Evolutionary conservation across 1,140 invertebrate genomes (phyloP).

Genomic region (Aphaenogaster rudis): DNA sequence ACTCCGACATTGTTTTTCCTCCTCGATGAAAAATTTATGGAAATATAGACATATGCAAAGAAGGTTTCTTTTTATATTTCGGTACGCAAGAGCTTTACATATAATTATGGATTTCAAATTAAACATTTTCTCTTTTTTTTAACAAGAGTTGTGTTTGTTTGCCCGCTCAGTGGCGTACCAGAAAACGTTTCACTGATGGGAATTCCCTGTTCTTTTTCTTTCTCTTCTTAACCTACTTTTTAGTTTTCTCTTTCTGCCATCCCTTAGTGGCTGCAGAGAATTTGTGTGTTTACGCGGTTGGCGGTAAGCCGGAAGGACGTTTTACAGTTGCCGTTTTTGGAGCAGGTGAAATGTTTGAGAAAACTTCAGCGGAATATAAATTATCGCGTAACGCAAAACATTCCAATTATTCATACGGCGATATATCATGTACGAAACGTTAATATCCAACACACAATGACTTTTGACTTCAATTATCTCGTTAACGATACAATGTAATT

Average conservation of each 20-base stretch:
- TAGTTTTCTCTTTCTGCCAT: constrained; percentile 20
- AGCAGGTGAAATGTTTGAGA: constrained; percentile 17
- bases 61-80: neutral
- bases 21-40: neutral
- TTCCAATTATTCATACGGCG: neutral
- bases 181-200: constrained; percentile 9
- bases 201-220: constrained; percentile 25
- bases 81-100: neutral
- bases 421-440: neutral
- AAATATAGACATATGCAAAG: neutral
- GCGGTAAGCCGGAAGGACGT: constrained; percentile 16
- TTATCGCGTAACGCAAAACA: constrained; percentile 18
- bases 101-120: constrained; percentile 18
- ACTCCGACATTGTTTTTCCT: neutral
- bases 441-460: neutral
- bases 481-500: neutral
- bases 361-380: neutral
- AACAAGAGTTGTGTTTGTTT: constrained; percentile 18
- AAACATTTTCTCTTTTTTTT: constrained; percentile 1
- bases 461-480: neutral
- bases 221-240: constrained; percentile 34
- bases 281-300: constrained; percentile 50
- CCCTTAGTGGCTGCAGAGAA: constrained; percentile 6
- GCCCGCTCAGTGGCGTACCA: neutral
- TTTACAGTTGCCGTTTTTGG: constrained; percentile 36